Conservation (phyloP, 2,888 invertebrate genomes). For the Parnassius apollo region DNA sequence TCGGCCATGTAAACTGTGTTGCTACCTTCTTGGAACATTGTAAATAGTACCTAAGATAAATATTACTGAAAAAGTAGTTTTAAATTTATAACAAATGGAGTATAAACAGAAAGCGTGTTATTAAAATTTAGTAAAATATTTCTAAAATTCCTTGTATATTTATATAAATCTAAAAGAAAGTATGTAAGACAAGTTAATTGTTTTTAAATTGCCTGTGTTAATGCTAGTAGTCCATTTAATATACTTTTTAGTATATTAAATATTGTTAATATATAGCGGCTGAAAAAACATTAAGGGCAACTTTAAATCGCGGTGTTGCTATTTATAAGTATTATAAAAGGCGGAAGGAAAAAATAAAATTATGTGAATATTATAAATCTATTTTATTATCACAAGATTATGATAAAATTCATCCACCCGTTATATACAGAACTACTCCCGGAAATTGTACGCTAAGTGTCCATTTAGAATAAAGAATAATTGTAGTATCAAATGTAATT, state of each 20-base stretch:
- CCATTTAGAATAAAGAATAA: constrained; percentile 6
- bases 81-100: constrained; percentile 16
- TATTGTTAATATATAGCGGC: constrained; percentile 11
- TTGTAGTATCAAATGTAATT: constrained; percentile 14
- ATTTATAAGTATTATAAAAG: constrained; percentile 5
- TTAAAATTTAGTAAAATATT: too few relatives aligned
- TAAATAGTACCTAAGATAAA: neutral
- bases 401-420: constrained; percentile 33
- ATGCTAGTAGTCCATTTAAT: constrained; percentile 10
- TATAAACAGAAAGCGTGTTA: neutral
- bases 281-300: constrained; percentile 5
- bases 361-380: constrained; percentile 32
- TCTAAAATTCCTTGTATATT: neutral
- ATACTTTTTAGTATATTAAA: constrained; percentile 12
- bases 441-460: neutral
- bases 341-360: constrained; percentile 26
- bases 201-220: constrained; percentile 11
- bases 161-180: constrained; percentile 3
- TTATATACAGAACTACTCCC: constrained; percentile 12
- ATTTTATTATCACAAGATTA: constrained; percentile 43
- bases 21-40: neutral
- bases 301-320: constrained; percentile 1
- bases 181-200: neutral
- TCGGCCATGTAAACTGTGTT: neutral
- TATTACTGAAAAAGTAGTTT: neutral